phyloP scores from a whole-genome alignment of 2,797 vertebrate species.

The Aldrovandia affinis region DNA sequence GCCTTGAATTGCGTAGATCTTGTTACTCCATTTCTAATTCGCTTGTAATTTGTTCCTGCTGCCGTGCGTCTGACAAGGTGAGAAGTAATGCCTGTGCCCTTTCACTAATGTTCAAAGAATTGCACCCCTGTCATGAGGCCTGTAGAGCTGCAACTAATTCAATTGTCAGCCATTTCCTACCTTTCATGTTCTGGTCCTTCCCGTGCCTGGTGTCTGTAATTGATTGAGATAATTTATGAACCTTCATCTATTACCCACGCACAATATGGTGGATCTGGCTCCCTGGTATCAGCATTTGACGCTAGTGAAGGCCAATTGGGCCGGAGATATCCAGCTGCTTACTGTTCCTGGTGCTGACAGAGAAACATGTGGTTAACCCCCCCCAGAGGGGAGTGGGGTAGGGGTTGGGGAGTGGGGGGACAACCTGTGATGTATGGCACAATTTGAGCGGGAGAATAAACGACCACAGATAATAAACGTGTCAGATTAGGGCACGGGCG shows the following conservation, averaged over 20 bases:
- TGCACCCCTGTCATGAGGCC: constrained; percentile 29
- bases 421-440: neutral
- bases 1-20: neutral
- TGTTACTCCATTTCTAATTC: neutral
- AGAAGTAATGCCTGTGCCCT: constrained; percentile 12
- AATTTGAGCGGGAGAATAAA: neutral
- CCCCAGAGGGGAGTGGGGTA: neutral
- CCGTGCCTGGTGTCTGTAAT: constrained; percentile 30
- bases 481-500: neutral
- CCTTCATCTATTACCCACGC: constrained; percentile 38
- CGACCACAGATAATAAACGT: neutral
- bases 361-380: neutral
- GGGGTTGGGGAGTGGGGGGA: neutral
- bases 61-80: constrained; percentile 10
- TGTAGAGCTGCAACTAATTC: constrained; percentile 39
- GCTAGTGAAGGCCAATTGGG: neutral
- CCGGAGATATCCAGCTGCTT: neutral
- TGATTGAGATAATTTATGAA: constrained; percentile 43
- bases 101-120: constrained; percentile 22
- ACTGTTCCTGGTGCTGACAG: neutral
- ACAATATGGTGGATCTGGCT: neutral
- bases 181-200: constrained; percentile 8
- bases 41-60: constrained; percentile 1
- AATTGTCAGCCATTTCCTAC: constrained; percentile 33
- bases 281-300: neutral